Percentiles rank a stretch among this genome's conserved stretches.
These are phyloP conservation scores for Stegodyphus dumicola DNA, from an alignment of 1,140 invertebrate genomes.

Conservation along the genomic window DNA sequence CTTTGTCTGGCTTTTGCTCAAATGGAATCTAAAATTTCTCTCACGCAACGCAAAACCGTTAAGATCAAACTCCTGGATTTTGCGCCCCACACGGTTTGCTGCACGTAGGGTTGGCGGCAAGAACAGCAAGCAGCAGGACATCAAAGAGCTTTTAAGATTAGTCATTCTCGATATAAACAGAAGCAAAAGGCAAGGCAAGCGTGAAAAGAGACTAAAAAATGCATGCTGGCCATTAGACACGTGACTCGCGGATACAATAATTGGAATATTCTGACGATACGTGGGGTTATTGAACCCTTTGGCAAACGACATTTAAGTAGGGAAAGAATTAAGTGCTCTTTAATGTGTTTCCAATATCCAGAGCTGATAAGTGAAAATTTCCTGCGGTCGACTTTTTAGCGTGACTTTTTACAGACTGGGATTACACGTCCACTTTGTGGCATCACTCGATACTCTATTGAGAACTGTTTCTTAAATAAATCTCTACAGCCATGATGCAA, in stretches of 20 bases:
- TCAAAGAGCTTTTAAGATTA: background rate
- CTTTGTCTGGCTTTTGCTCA: background rate
- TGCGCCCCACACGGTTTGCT: too few species aligned
- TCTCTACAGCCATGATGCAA: too few species aligned
- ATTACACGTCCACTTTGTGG: background rate
- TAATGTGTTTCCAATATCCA: too few species aligned
- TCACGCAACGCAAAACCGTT: background rate
- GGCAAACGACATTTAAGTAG: background rate
- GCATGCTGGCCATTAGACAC: constrained; percentile 37
- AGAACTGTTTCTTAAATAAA: too few species aligned
- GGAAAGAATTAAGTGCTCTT: background rate
- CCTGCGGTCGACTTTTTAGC: background rate
- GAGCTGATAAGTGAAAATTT: too few species aligned
- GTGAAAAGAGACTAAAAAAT: constrained; percentile 54
- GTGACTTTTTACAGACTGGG: background rate
- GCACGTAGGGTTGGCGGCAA: too few species aligned
- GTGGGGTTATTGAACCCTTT: constrained; percentile 42
- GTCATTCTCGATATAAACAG: background rate
- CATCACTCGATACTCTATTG: too few species aligned
- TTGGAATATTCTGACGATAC: constrained; percentile 33
- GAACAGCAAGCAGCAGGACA: too few species aligned
- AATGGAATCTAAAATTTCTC: constrained; percentile 1
- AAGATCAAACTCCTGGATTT: too few species aligned
- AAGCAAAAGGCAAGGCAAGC: constrained; percentile 7
- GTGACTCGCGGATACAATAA: constrained; percentile 38